A percentile compares a stretch with the other conserved stretches of the same genome.
Evolutionary conservation across 2,797 vertebrate genomes (phyloP).

Genomic region (Phataginus tetradactyla): DNA sequence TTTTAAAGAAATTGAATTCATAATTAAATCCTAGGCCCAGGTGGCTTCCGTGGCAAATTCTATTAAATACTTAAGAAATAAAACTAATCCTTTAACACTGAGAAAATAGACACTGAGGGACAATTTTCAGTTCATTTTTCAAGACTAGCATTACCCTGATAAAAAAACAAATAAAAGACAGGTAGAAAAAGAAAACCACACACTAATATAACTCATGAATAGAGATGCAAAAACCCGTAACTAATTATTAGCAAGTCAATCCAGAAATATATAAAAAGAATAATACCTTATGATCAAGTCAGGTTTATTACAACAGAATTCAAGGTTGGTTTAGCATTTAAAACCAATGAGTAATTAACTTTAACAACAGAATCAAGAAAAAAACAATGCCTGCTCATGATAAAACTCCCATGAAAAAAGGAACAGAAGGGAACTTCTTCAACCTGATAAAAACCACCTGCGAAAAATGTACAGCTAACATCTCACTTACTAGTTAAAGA

Average conservation of each 20-base stretch:
- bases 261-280: not conserved
- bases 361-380: not conserved
- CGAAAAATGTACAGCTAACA: not conserved
- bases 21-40: not conserved
- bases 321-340: not conserved
- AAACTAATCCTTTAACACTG: not conserved
- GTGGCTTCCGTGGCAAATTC: not conserved
- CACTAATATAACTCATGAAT: not conserved
- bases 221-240: not conserved
- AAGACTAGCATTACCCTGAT: not conserved
- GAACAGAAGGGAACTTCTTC: not conserved
- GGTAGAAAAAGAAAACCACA: not conserved
- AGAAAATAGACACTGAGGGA: not conserved
- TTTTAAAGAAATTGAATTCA: not conserved
- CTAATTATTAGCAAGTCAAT: not conserved
- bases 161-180: not conserved
- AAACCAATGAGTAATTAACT: not conserved
- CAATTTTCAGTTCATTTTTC: not conserved
- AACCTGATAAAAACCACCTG: not conserved
- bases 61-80: not conserved
- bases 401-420: not conserved
- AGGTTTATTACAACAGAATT: not conserved
- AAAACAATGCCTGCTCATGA: not conserved
- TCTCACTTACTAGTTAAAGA: not conserved
- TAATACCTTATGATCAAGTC: not conserved